Percentiles rank a stretch among this genome's conserved stretches.
Evolutionary conservation across 2,797 vertebrate genomes (phyloP).

Genomic region (Vipera latastei): DNA sequence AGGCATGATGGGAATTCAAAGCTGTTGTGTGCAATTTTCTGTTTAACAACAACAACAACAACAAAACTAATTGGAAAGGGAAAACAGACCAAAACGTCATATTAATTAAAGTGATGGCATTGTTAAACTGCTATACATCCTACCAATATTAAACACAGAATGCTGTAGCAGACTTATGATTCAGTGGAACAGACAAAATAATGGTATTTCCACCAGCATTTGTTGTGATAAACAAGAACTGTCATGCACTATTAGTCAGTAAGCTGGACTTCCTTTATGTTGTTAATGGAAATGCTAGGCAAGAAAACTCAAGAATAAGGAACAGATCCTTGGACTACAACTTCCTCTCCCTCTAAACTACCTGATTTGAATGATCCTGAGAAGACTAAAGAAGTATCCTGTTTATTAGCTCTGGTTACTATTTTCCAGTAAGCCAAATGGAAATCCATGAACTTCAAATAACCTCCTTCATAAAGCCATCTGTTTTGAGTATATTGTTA

Average conservation of each 20-base stretch:
- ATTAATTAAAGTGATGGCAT: neutral
- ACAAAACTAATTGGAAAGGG: neutral
- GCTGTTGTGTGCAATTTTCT: neutral
- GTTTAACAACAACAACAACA: neutral
- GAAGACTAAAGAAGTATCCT: neutral
- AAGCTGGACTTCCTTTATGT: neutral
- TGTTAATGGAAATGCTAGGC: neutral
- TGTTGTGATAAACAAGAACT: constrained; percentile 8
- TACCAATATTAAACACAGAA: neutral
- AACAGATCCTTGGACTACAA: neutral
- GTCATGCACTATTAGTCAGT: neutral
- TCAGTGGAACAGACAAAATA: neutral
- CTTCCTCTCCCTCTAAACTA: neutral
- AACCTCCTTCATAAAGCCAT: constrained; percentile 1
- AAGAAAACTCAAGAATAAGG: neutral
- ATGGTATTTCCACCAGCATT: neutral
- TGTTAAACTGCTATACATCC: neutral
- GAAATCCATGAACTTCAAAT: constrained; percentile 27
- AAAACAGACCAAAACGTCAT: no score
- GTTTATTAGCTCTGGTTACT: constrained; percentile 9
- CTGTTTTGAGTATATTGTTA: neutral
- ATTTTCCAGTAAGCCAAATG: neutral
- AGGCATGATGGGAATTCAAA: neutral
- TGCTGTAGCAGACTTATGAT: neutral
- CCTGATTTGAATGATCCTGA: neutral